phyloP scores from a whole-genome alignment of 2,113 vertebrate species.

The Hemiscyllium ocellatum region DNA sequence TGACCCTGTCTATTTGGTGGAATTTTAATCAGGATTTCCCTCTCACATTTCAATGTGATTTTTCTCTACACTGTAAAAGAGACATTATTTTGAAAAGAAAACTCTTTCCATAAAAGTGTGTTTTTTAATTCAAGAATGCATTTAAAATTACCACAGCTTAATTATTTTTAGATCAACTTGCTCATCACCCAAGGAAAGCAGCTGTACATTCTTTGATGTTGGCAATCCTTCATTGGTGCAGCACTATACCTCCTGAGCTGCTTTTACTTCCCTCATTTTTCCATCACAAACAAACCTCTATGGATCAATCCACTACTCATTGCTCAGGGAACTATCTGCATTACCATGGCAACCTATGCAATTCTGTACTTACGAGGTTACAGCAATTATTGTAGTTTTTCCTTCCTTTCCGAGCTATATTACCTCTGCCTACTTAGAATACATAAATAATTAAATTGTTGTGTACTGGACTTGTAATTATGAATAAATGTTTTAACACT shows the following conservation, averaged over 20 bases:
- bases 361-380: conserved; percentile 5
- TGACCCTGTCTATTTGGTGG: background rate
- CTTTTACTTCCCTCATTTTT: background rate
- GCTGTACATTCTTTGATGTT: conserved; percentile 31
- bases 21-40: conserved; percentile 19
- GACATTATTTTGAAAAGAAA: background rate
- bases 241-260: conserved; percentile 23
- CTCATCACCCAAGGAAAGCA: conserved; percentile 29
- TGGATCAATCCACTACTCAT: conserved; percentile 35
- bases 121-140: background rate
- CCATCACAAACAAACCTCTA: conserved; percentile 24
- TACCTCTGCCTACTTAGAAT: background rate
- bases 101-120: background rate
- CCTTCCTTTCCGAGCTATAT: background rate
- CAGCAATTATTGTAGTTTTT: conserved; percentile 23
- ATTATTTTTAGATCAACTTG: conserved; percentile 5
- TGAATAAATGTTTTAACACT: background rate
- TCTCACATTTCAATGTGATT: background rate
- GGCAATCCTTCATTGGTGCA: conserved; percentile 11
- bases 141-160: conserved; percentile 6
- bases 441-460: background rate
- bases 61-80: background rate
- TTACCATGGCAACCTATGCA: conserved; percentile 31
- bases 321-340: conserved; percentile 22
- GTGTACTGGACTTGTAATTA: background rate